These are phyloP conservation scores for Sarcophaga carnaria DNA, from an alignment of 2,888 invertebrate genomes.

Conservation along the genomic window DNA sequence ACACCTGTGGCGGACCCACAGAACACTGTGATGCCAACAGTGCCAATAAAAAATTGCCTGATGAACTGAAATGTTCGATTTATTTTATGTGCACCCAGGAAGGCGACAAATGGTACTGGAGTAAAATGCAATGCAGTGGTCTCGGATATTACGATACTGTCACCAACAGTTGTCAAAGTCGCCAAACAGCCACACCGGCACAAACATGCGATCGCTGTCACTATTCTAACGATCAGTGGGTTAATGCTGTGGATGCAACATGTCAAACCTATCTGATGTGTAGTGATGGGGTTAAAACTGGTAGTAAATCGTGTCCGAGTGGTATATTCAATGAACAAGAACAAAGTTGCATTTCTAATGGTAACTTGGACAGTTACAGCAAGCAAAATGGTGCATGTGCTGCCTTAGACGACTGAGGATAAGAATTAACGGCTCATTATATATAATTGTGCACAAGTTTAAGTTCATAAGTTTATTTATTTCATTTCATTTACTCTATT, in stretches of 20 bases:
- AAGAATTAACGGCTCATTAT: too few species aligned
- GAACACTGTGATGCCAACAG: background rate
- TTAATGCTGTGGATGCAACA: background rate
- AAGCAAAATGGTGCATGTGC: background rate
- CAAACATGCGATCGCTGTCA: background rate
- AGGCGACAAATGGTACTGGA: background rate
- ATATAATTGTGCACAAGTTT: too few species aligned
- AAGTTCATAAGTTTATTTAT: too few species aligned
- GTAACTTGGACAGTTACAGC: background rate
- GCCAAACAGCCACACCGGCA: background rate
- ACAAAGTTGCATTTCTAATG: slow-evolving; percentile 47
- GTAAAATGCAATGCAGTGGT: background rate
- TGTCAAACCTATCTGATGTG: slow-evolving; percentile 61
- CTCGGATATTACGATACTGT: background rate
- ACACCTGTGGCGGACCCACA: background rate
- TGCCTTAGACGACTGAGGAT: background rate
- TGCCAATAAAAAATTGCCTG: background rate
- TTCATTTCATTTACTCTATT: too few species aligned
- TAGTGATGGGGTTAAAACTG: slow-evolving; percentile 39
- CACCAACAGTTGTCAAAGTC: background rate
- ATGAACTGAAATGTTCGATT: background rate
- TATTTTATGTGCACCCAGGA: background rate
- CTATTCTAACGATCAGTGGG: background rate
- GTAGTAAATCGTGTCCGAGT: slow-evolving; percentile 37
- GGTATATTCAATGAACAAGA: slow-evolving; percentile 59